Evolutionary conservation across 92 coral and sea anemone genomes (phyloP).

Genomic region (Hydrozoanthus gracilis): DNA sequence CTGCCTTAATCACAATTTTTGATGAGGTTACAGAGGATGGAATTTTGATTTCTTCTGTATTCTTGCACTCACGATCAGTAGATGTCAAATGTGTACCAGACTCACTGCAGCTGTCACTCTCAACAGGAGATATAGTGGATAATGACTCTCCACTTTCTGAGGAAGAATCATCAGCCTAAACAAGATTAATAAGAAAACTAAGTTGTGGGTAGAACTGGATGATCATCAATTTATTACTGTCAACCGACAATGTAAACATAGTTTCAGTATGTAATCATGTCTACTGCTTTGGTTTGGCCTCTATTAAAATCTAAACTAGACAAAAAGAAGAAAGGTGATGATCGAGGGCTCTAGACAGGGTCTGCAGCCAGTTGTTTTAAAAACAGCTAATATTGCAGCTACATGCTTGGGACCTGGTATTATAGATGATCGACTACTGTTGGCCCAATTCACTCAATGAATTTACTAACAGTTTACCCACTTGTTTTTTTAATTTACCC

Average conservation of each 20-base stretch:
- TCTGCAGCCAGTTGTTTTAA: constrained; percentile 3
- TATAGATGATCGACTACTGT: constrained; percentile 41
- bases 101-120: constrained; percentile 14
- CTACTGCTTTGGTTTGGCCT: constrained; percentile 35
- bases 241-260: neutral
- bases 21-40: constrained; percentile 32
- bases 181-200: constrained; percentile 18
- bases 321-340: constrained; percentile 36
- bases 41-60: constrained; percentile 35
- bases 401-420: constrained; percentile 19
- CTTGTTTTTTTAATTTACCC: no score
- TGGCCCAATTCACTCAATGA: constrained; percentile 9
- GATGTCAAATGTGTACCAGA: no score
- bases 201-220: constrained; percentile 28
- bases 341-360: neutral
- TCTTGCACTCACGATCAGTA: neutral
- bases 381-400: constrained; percentile 24
- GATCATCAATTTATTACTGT: neutral
- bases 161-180: constrained; percentile 40
- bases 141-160: constrained; percentile 57
- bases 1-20: constrained; percentile 35
- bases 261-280: constrained; percentile 22
- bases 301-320: constrained; percentile 29
- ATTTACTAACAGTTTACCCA: no score
- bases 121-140: constrained; percentile 44